Conservation (phyloP, 2,113 vertebrate genomes). For the Apteryx owenii region DNA sequence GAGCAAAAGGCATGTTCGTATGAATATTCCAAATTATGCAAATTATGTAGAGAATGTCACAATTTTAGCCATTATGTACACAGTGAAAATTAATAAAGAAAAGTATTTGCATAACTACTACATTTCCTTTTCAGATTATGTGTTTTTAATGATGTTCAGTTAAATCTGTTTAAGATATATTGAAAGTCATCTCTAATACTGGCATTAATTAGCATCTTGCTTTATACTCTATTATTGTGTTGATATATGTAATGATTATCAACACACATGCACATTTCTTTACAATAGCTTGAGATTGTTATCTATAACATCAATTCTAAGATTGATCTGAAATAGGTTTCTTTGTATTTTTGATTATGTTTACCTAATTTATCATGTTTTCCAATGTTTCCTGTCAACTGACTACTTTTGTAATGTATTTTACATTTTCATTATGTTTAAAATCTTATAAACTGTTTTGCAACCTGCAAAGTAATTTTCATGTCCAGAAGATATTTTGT, state of each 20-base stretch:
- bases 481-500: not conserved
- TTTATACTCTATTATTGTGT: not conserved
- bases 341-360: not conserved
- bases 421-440: not conserved
- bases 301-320: not conserved
- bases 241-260: not conserved
- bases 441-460: not conserved
- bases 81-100: not conserved
- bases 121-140: not conserved
- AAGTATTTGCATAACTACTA: not conserved
- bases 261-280: not conserved
- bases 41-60: not conserved
- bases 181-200: not conserved
- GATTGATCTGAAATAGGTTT: not conserved
- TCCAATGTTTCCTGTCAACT: not conserved
- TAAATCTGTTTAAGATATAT: not conserved
- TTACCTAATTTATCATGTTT: not conserved
- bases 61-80: not conserved
- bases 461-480: not conserved
- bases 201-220: not conserved
- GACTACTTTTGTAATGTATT: not conserved
- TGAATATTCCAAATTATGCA: not conserved
- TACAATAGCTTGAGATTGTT: not conserved
- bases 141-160: not conserved
- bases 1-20: conserved; percentile 86